phyloP scores from a whole-genome alignment of 2,888 invertebrate species.

The Rosalia funebris region DNA sequence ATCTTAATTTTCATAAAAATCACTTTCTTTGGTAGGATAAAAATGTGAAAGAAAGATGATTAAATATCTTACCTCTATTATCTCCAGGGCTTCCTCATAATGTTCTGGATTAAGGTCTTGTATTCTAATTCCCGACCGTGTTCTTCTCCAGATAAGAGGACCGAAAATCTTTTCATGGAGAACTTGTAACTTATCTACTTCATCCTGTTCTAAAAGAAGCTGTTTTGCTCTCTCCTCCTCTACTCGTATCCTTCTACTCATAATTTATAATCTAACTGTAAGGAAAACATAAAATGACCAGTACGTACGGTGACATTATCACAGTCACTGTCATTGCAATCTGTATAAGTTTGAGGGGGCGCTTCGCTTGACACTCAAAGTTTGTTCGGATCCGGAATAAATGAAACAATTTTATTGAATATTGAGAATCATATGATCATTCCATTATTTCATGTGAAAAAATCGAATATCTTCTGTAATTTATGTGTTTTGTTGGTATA shows the following conservation, averaged over 20 bases:
- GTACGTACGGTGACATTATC: neutral
- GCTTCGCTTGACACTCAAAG: too few species aligned
- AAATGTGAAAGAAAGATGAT: too few species aligned
- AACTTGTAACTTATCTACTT: constrained; percentile 54
- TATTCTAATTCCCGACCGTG: constrained; percentile 54
- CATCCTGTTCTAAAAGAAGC: constrained; percentile 55
- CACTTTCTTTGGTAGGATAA: too few species aligned
- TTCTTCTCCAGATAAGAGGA: constrained; percentile 56
- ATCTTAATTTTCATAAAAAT: too few species aligned
- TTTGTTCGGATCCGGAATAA: neutral
- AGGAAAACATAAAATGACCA: neutral
- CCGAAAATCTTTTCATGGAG: constrained; percentile 51
- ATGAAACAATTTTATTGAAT: too few species aligned
- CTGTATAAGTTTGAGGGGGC: neutral
- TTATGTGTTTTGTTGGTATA: too few species aligned
- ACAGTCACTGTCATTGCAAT: constrained; percentile 1
- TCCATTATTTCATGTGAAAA: too few species aligned
- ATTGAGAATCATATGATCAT: too few species aligned
- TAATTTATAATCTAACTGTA: constrained; percentile 32
- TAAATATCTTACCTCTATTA: constrained; percentile 50
- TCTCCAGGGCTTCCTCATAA: constrained; percentile 50
- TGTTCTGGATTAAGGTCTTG: constrained; percentile 55
- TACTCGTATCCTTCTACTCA: constrained; percentile 57
- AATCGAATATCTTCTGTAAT: too few species aligned
- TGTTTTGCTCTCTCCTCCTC: constrained; percentile 54